Evolutionary conservation across 1,140 invertebrate genomes (phyloP).

Genomic region (Lepidurus couesii): DNA sequence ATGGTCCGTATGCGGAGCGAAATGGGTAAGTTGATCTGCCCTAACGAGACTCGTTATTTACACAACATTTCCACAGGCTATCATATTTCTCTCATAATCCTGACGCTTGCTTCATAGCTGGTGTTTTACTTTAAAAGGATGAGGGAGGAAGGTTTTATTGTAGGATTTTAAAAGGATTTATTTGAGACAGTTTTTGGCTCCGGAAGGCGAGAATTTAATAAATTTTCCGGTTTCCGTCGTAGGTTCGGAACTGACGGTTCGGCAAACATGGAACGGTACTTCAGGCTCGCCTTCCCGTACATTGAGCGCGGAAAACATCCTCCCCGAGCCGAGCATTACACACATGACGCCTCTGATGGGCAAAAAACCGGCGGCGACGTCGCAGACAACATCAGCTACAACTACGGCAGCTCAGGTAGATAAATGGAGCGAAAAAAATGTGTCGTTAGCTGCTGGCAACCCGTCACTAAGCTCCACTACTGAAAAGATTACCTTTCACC

Average conservation of each 20-base stretch:
- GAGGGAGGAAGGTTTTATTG: too few relatives aligned
- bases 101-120: too few relatives aligned
- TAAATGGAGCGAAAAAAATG: neutral
- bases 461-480: neutral
- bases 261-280: slow-evolving; percentile 38
- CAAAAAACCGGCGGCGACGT: slow-evolving; percentile 21
- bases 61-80: slow-evolving; percentile 37
- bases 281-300: slow-evolving; percentile 49
- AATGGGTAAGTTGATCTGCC: slow-evolving; percentile 41
- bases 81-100: neutral
- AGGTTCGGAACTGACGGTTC: slow-evolving; percentile 37
- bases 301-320: slow-evolving; percentile 58
- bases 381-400: neutral
- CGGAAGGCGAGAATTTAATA: slow-evolving; percentile 10
- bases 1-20: slow-evolving; percentile 44
- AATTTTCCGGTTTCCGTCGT: neutral
- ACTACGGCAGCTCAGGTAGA: neutral
- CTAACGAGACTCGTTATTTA: slow-evolving; percentile 2
- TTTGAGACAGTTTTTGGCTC: too few relatives aligned
- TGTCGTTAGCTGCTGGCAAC: neutral
- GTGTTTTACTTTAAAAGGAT: too few relatives aligned
- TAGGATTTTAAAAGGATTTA: too few relatives aligned
- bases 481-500: neutral
- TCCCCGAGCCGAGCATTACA: slow-evolving; percentile 60
- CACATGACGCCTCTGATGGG: slow-evolving; percentile 57